Base-by-base conservation (phyloP, 1,140 invertebrate species). In the Colletes gigas region DNA sequence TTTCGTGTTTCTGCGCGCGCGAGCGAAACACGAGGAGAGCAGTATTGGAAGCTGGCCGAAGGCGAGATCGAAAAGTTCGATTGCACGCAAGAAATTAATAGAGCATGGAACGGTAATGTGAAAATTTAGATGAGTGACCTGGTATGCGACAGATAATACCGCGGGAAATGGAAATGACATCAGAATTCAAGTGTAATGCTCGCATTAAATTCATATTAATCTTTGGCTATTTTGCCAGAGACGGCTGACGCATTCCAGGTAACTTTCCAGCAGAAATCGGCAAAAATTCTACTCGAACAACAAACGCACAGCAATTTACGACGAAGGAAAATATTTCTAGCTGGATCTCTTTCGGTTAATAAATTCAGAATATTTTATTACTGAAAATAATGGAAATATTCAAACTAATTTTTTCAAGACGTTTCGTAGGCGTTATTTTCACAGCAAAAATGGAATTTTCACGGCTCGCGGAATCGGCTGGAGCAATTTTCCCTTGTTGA, bases 101-200 rank as follows among this genome's bases (percentile, higher is more conserved):
- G 69, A 73, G 59, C 59, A 73, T 73, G 77, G n/a, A 78, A 8
- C 21, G 14, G 77, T 54, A 73, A 73, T 65, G 62, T 70, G 75
- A 79, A 79, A 73, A 79, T 79, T 79, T 65, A 65, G 50, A 79
- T 44, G 77, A 57, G 41, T 55, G 60, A 17, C 41, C 50, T 72
- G 69, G 70, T 65, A 79, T 57, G 68, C 41, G 30, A 17, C 6
- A 57, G 50, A 79, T 57, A 73, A 70, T 52, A 62, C 14, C 21
- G 19, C 12, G 66, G 67, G 3, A 70, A 79, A 79, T 79, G 60
- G 41, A 65, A 79, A 73, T 73, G 70, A 79, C 77, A 79, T 79
- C 60, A 73, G 21, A 57, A 79, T 79, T 73, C 69, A 72, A 73
- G 69, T 41, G 47, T 73, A 78, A 78, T 19, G 67, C 39, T n/a